Evolutionary conservation across 2,113 vertebrate species (phyloP).

Genomic region (Centropus bengalensis): DNA sequence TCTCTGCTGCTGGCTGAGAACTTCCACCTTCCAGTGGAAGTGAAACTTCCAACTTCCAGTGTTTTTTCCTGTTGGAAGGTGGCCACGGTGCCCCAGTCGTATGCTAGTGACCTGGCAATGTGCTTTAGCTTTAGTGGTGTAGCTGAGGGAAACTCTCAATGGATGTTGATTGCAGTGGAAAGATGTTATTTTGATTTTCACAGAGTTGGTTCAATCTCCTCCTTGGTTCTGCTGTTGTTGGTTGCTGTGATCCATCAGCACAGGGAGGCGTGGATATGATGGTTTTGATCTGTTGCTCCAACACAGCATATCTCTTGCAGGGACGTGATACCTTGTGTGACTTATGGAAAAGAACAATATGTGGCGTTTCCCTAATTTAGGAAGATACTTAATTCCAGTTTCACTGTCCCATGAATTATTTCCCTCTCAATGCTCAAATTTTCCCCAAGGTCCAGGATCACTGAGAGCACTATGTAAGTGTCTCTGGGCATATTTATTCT

Average conservation of each 20-base stretch:
- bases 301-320: fast-evolving
- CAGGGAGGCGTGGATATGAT: fast-evolving
- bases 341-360: not conserved
- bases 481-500: not conserved
- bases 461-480: fast-evolving
- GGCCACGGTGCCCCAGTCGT: not conserved
- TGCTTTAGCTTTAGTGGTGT: not conserved
- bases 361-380: not conserved
- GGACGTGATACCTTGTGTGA: not conserved
- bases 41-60: not conserved
- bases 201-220: not conserved
- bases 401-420: not conserved
- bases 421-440: not conserved
- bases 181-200: not conserved
- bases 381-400: not conserved
- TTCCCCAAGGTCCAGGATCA: not conserved
- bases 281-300: not conserved
- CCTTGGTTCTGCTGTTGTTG: not conserved
- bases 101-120: not conserved
- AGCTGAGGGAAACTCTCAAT: not conserved
- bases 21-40: not conserved
- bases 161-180: not conserved
- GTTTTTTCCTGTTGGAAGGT: not conserved
- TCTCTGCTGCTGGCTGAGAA: not conserved
- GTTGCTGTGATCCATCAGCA: fast-evolving